phyloP scores from a whole-genome alignment of 2,888 invertebrate species.

The Adelognathus sp. region DNA sequence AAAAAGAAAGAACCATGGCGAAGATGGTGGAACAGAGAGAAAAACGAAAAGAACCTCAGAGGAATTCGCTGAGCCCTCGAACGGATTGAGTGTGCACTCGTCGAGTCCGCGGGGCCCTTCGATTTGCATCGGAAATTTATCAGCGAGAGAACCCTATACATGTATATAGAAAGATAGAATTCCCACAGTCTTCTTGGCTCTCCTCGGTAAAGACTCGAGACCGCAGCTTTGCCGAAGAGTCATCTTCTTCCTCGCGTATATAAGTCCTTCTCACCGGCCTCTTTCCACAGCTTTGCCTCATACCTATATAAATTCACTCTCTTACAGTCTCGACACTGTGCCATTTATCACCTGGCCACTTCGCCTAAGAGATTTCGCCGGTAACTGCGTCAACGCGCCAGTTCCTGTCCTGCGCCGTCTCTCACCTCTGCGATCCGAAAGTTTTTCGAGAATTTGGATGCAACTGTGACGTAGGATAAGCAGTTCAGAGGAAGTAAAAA shows the following conservation, averaged over 20 bases:
- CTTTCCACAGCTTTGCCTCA: conserved; percentile 21
- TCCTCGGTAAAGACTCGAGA: conserved; percentile 27
- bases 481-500: too few species aligned
- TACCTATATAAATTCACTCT: neutral
- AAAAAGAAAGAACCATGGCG: neutral
- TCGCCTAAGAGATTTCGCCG: conserved; percentile 54
- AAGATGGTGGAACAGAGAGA: neutral
- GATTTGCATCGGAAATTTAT: conserved; percentile 57
- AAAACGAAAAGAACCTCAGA: neutral
- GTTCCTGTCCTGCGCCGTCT: conserved; percentile 13
- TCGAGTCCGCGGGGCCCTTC: conserved; percentile 38
- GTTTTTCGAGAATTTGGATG: too few species aligned
- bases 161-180: too few species aligned
- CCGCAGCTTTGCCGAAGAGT: conserved; percentile 48
- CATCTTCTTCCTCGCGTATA: conserved; percentile 39
- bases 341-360: conserved; percentile 55
- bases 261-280: conserved; percentile 39
- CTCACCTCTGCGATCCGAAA: too few species aligned
- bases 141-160: conserved; percentile 36
- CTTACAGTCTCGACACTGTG: neutral
- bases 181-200: neutral
- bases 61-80: conserved; percentile 53
- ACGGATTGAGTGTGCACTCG: conserved; percentile 52
- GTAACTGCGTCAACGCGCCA: conserved; percentile 29
- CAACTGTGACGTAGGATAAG: too few species aligned